Conservation (phyloP, 2,797 vertebrate genomes). For the Pyrrhura leucotis region DNA sequence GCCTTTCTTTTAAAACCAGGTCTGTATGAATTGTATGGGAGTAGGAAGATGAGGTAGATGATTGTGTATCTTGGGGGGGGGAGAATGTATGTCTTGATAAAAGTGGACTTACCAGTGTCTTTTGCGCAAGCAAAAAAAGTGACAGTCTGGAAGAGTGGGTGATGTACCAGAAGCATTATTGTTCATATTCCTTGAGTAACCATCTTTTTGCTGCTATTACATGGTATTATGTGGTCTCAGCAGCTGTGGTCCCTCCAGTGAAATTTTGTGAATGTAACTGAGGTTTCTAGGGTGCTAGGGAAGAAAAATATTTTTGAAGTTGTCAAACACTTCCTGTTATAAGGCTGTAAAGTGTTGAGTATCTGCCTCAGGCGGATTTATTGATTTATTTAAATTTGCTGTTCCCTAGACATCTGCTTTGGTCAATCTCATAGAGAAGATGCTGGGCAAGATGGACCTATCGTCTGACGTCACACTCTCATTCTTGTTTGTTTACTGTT, state of each 20-base stretch:
- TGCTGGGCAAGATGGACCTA: background rate
- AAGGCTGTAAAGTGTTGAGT: conserved; percentile 48
- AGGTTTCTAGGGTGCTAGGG: conserved; percentile 21
- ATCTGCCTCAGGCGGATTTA: conserved; percentile 46
- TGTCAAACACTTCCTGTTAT: conserved; percentile 45
- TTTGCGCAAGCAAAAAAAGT: background rate
- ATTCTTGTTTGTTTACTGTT: conserved; percentile 35
- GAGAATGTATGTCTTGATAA: background rate
- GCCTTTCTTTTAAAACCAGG: background rate
- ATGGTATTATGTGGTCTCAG: background rate
- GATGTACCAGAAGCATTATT: background rate
- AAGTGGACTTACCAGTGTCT: background rate
- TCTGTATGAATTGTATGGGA: background rate
- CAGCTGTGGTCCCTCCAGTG: background rate
- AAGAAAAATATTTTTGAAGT: conserved; percentile 53
- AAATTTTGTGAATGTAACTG: conserved; percentile 15
- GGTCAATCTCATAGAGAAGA: conserved; percentile 24
- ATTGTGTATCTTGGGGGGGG: background rate
- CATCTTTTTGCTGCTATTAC: background rate
- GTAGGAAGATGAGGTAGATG: background rate
- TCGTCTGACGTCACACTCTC: background rate
- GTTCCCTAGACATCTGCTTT: conserved; percentile 44
- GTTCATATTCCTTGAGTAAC: background rate
- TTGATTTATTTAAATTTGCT: conserved; percentile 50
- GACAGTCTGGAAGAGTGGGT: background rate